phyloP scores from a whole-genome alignment of 2,113 vertebrate species.

The Dromiciops gliroides region DNA sequence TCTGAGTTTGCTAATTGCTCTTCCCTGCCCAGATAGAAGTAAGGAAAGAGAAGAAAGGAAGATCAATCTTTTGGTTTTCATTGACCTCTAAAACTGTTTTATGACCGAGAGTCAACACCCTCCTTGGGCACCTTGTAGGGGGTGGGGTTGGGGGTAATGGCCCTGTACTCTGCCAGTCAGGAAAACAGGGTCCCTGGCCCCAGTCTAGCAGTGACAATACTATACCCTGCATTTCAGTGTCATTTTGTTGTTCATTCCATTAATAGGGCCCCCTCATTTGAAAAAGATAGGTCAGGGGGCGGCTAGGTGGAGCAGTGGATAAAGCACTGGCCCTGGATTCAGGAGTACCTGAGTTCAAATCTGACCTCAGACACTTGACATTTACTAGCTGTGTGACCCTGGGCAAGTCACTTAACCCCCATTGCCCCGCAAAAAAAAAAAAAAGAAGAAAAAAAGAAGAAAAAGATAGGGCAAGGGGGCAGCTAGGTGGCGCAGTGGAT shows the following conservation, averaged over 20 bases:
- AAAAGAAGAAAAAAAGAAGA: too few species aligned
- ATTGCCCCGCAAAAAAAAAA: too few species aligned
- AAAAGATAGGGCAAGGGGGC: too few species aligned
- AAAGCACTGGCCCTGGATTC: too few species aligned
- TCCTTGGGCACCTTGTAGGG: background rate
- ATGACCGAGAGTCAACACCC: background rate
- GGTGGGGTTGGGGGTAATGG: too few species aligned
- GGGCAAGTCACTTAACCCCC: too few species aligned
- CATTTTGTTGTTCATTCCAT: background rate
- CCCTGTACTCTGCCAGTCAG: background rate
- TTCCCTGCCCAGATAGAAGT: conserved; percentile 33
- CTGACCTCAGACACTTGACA: too few species aligned
- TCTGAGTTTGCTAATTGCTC: conserved; percentile 45
- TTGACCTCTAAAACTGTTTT: background rate
- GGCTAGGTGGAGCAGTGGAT: too few species aligned
- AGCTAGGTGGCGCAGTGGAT: too few species aligned
- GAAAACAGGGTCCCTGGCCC: background rate
- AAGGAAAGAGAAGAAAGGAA: conserved; percentile 40
- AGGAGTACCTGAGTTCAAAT: too few species aligned
- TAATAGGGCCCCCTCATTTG: background rate
- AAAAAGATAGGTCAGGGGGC: background rate
- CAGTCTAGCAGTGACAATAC: background rate
- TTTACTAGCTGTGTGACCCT: too few species aligned
- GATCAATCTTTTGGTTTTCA: background rate
- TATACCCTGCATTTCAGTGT: background rate